Evolutionary conservation across 2,113 vertebrate species (phyloP).

Genomic region (Pipa parva): DNA sequence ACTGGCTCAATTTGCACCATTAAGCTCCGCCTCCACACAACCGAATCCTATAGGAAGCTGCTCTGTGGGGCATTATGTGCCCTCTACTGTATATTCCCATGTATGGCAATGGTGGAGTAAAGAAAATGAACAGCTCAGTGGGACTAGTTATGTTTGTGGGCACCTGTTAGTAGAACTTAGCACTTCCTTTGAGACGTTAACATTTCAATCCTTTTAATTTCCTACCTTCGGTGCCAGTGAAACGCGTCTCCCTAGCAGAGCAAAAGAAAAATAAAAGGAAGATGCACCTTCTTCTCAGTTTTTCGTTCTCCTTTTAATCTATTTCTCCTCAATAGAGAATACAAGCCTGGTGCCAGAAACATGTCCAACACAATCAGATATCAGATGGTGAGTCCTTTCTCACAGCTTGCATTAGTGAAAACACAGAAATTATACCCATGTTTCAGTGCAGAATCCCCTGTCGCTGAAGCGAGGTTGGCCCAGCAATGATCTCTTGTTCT

Average conservation of each 20-base stretch:
- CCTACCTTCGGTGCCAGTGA: constrained; percentile 49
- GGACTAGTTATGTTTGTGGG: no score
- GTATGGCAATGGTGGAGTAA: no score
- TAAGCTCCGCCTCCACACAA: no score
- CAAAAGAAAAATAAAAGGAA: no score
- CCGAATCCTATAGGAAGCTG: no score
- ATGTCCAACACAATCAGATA: constrained; percentile 76
- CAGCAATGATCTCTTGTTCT: constrained; percentile 64
- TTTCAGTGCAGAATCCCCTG: constrained; percentile 65
- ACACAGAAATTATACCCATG: constrained; percentile 80
- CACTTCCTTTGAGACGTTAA: no score
- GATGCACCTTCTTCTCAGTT: constrained; percentile 47
- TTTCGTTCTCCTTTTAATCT: constrained; percentile 19
- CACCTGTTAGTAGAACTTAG: no score
- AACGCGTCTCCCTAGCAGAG: constrained; percentile 56
- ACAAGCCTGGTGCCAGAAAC: constrained; percentile 71
- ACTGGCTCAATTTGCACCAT: no score
- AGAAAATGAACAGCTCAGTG: no score
- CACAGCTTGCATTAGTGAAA: constrained; percentile 79
- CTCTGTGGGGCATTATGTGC: no score
- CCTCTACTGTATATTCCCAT: no score
- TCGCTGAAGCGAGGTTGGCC: constrained; percentile 62
- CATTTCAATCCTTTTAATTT: constrained; percentile 29
- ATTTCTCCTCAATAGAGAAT: constrained; percentile 54
- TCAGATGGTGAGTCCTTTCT: constrained; percentile 82